These are phyloP conservation scores for Staurois parvus DNA, from an alignment of 2,797 vertebrate genomes.

Conservation along the genomic window DNA sequence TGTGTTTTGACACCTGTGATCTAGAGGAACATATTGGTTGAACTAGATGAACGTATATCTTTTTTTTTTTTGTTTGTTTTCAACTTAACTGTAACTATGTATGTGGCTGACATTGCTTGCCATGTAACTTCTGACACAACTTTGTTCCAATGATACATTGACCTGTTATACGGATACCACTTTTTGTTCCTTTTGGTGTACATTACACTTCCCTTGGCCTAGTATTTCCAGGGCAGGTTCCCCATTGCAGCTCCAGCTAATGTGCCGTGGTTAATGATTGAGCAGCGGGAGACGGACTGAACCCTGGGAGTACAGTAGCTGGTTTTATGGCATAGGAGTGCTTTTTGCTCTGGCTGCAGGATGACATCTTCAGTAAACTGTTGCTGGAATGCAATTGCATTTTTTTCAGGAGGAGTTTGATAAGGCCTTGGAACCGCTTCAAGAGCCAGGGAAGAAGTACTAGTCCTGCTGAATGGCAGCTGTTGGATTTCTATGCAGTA, in stretches of 20 bases:
- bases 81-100: too few species aligned
- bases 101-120: too few species aligned
- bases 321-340: background rate
- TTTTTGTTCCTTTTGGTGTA: background rate
- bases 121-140: too few species aligned
- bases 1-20: too few species aligned
- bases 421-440: slow-evolving; percentile 30
- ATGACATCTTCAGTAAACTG: slow-evolving; percentile 45
- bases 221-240: background rate
- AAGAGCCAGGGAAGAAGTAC: background rate
- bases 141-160: too few species aligned
- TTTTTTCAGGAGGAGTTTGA: slow-evolving; percentile 30
- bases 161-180: too few species aligned
- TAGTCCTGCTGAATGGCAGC: background rate
- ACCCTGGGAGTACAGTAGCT: slow-evolving; percentile 30
- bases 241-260: slow-evolving; percentile 5
- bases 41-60: too few species aligned
- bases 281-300: background rate
- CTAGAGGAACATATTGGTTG: too few species aligned
- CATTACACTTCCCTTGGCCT: background rate
- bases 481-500: background rate
- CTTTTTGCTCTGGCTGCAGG: background rate
- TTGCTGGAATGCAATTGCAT: slow-evolving; percentile 40
- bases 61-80: too few species aligned
- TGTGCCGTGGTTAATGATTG: slow-evolving; percentile 37